Base-by-base conservation (phyloP, 2,888 invertebrate species). In the Hemistola chrysoprasaria region DNA sequence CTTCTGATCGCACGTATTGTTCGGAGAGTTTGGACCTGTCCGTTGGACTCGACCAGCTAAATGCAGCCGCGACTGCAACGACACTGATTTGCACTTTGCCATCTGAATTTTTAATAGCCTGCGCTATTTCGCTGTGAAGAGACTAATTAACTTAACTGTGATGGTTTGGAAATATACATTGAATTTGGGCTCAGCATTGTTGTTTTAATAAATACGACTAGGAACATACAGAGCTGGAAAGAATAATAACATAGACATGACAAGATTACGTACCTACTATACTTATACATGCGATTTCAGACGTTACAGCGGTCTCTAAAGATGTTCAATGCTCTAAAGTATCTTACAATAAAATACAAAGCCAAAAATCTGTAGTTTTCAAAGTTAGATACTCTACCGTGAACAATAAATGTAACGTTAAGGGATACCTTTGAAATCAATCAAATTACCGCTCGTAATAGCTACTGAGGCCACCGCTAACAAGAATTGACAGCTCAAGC, bases 31-130 rank as follows among this genome's bases (percentile, higher is more conserved):
- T 56, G 65, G 53, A 59, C 55, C 70, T 65, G 76, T 69, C 77
- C 75, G 29, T n/a, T n/a, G 56, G 65, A 49, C 65, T 58, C 62
- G 76, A 66, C 76, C 60, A 56, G 69, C 69, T 78, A 78, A 79
- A 81, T 78, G 80, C 75, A 76, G 72, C 67, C 61, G 56, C 62
- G 64, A 67, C 70, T 77, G 81, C 79, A 78, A 47, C 71, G 75
- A 86, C 85, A 86, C 63, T 73, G 79, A 74, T 78, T 74, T 85
- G 85, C 85, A 86, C 86, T 86, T 80, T 79, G 65, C 69, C 56
- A 55, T 58, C 61, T 85, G 85, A 80, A 86, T 85, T 65, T 83
- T 85, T 85, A 85, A 85, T 78, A 65, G 59, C 52, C 37, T 60
- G 51, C 63, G 71, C 70, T 82, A 82, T 84, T 80, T 80, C 65